Conservation (phyloP, 2,888 invertebrate species). For the Syrista parreyssii region DNA sequence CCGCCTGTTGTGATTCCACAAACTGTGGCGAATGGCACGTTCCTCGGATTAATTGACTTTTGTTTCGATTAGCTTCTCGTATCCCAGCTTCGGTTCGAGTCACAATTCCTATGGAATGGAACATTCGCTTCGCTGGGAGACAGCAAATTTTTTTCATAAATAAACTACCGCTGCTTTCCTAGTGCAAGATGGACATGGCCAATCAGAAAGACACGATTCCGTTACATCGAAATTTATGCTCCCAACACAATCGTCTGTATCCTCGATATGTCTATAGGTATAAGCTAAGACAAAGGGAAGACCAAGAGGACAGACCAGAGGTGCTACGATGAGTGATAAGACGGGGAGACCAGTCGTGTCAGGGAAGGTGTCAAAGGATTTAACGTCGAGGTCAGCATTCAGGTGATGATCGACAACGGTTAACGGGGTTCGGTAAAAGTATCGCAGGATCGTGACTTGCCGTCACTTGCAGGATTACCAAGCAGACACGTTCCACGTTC, state of each 20-base stretch:
- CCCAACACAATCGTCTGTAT: neutral
- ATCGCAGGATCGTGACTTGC: constrained; percentile 50
- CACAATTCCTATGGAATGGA: neutral
- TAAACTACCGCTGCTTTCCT: neutral
- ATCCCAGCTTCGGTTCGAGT: neutral
- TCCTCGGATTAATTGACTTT: constrained; percentile 32
- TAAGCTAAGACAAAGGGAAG: neutral
- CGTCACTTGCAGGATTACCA: constrained; percentile 28
- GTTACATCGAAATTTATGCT: neutral
- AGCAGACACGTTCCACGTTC: neutral
- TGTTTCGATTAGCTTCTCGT: constrained; percentile 27
- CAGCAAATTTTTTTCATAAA: neutral
- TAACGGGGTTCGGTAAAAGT: constrained; percentile 34
- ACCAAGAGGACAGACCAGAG: neutral
- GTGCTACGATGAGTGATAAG: neutral
- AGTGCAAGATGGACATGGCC: neutral
- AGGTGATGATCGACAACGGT: constrained; percentile 43
- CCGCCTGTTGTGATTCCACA: constrained; percentile 2
- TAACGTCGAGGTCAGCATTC: constrained; percentile 41
- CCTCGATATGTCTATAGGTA: neutral
- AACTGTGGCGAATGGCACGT: constrained; percentile 36
- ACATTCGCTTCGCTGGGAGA: neutral
- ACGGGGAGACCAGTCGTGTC: neutral
- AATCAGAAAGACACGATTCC: neutral
- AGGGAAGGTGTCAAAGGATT: neutral